phyloP scores from a whole-genome alignment of 1,140 invertebrate genomes.

The Anoplophora glabripennis region DNA sequence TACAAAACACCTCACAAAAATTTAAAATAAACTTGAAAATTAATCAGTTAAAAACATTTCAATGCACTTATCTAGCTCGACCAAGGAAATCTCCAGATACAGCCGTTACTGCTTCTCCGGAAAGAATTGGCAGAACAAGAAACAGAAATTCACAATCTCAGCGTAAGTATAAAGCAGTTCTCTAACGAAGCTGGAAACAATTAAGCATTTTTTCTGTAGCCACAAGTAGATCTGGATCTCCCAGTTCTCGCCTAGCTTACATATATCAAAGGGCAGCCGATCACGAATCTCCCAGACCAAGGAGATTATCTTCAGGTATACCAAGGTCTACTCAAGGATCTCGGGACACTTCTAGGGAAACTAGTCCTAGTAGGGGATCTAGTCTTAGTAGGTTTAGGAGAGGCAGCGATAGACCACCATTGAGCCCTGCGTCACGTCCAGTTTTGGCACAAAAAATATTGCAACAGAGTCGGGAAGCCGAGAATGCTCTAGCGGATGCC shows the following conservation, averaged over 20 bases:
- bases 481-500: slow-evolving; percentile 75
- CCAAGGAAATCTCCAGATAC: slow-evolving; percentile 56
- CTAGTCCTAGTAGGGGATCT: slow-evolving; percentile 58
- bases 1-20: too few relatives aligned
- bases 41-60: too few relatives aligned
- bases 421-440: slow-evolving; percentile 55
- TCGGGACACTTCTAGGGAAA: slow-evolving; percentile 66
- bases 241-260: slow-evolving; percentile 71
- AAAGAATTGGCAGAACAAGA: slow-evolving; percentile 63
- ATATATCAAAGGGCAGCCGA: slow-evolving; percentile 59
- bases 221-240: slow-evolving; percentile 75
- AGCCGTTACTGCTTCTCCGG: slow-evolving; percentile 56
- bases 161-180: slow-evolving; percentile 62
- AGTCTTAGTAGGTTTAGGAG: slow-evolving; percentile 45
- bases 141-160: slow-evolving; percentile 78
- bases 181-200: slow-evolving; percentile 13
- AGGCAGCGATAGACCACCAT: slow-evolving; percentile 53
- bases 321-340: slow-evolving; percentile 63
- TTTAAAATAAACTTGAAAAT: too few relatives aligned
- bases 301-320: slow-evolving; percentile 62
- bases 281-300: slow-evolving; percentile 43
- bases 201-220: slow-evolving; percentile 52
- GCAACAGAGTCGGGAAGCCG: slow-evolving; percentile 85
- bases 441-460: slow-evolving; percentile 79
- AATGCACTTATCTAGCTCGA: slow-evolving; percentile 54